A percentile compares a stretch with the other conserved stretches of the same genome.
These are phyloP conservation scores for Pseudomyrmex cubaensis DNA, from an alignment of 1,140 invertebrate species.

Conservation along the genomic window DNA sequence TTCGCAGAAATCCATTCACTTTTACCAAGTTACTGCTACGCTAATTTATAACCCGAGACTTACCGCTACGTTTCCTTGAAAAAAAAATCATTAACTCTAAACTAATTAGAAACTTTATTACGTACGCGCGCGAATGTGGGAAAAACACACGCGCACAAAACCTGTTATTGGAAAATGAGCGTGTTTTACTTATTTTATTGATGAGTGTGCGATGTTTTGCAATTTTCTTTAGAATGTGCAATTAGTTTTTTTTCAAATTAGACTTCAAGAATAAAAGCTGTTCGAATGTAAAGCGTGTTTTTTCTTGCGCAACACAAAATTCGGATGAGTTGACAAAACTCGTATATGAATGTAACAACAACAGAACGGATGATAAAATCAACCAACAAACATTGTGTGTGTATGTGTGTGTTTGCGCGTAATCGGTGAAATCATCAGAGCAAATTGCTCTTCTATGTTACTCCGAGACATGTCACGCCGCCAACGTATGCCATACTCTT, in stretches of 20 bases:
- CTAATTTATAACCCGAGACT: constrained; percentile 10
- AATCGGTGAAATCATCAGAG: constrained; percentile 47
- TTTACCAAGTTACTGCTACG: constrained; percentile 9
- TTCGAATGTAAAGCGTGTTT: background rate
- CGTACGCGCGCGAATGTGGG: background rate
- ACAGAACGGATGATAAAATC: background rate
- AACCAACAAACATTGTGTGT: constrained; percentile 27
- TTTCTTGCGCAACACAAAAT: background rate
- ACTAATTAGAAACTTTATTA: background rate
- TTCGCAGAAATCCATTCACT: constrained; percentile 30
- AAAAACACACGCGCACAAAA: too few species aligned
- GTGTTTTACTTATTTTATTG: background rate
- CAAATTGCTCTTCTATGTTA: constrained; percentile 66
- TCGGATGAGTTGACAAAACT: background rate
- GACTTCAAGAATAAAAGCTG: background rate
- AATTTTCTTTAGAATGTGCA: background rate
- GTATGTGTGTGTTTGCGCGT: background rate
- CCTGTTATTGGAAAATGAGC: too few species aligned
- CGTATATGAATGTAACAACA: too few species aligned
- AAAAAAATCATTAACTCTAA: background rate
- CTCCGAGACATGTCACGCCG: constrained; percentile 42
- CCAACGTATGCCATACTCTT: constrained; percentile 53
- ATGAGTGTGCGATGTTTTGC: background rate
- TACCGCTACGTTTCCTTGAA: background rate
- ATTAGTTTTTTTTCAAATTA: background rate